Base-by-base conservation (phyloP, 2,888 invertebrate species). In the Drosophila peninsularis region DNA sequence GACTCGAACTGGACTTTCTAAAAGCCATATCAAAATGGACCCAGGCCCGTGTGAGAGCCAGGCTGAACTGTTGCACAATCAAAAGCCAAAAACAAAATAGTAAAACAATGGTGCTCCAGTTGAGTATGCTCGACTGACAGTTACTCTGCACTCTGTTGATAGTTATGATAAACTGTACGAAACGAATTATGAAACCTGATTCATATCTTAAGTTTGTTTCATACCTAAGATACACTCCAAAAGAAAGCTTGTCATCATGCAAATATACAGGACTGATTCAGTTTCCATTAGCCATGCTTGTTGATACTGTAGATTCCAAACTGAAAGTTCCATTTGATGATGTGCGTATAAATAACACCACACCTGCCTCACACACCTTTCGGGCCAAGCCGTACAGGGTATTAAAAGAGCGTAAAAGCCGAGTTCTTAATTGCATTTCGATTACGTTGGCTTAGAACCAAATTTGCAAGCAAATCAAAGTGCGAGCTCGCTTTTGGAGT, bases 391-490 rank as follows among this genome's bases (percentile, higher is more conserved):
- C 5, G 9, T 52, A 24, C 24, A 24, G 36, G 36, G 56, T 45
- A 56, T 56, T 44, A 19, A 19, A 14, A 52, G 49, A 34, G 37
- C 41, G 14, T 5, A 37, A 24, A 24, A 62, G 14, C 19, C 11
- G 45, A 54, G 64, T 54, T 64, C 68, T 86, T 86, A 86, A 86
- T 86, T 86, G 85, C 85, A 90, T 90, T 86, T 85, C 85, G 85
- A 85, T 85, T 85, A 86, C 72, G 74, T 71, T 64, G 53, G 71
- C 45, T 62, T 68, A 68, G 76, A 75, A 65, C 71, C 65, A 44
- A 76, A 76, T 80, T 70, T 65, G 75, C 80, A 82, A 80, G 60
- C 65, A 83, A 87, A 83, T 89, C 82, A 82, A 80, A 82, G 80
- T 72, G 69, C 71, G 68, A 71, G 62, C 27, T 52, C 53, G 62